Conservation (phyloP, 35 echinoderm and acorn worm genomes). For the Apostichopus parvimensis region DNA sequence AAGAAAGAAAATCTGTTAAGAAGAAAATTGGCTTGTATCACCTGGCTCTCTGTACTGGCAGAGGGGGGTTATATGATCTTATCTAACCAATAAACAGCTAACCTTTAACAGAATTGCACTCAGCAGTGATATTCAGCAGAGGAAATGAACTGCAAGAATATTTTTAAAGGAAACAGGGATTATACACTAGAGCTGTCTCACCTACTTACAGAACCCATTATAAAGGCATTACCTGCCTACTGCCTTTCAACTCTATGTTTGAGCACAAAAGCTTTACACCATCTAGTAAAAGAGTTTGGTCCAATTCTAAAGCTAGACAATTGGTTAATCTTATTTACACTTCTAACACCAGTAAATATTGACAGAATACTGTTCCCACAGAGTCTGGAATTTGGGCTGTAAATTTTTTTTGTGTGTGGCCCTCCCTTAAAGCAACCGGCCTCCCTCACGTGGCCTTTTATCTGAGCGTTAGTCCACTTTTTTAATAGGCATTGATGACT, state of each 20-base stretch:
- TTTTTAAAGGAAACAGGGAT: neutral
- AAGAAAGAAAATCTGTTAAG: neutral
- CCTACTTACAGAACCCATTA: neutral
- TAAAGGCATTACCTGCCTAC: neutral
- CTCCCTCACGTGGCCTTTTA: neutral
- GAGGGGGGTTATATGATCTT: neutral
- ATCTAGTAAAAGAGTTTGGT: neutral
- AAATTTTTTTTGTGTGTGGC: neutral
- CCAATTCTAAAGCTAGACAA: neutral
- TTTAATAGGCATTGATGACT: neutral
- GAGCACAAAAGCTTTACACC: neutral
- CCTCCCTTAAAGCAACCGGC: conserved; percentile 15
- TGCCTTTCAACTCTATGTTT: neutral
- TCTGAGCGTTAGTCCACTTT: neutral
- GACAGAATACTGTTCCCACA: neutral
- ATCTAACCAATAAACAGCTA: neutral
- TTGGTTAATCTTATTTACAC: conserved; percentile 32
- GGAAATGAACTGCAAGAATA: neutral
- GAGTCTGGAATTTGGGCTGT: conserved; percentile 4
- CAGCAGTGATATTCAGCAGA: neutral
- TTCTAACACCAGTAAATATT: conserved; percentile 45
- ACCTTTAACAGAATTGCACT: neutral
- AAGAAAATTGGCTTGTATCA: neutral
- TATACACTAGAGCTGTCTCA: neutral
- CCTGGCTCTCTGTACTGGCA: neutral